A percentile compares a stretch with the other conserved stretches of the same genome.
These are phyloP conservation scores for Gandaritis pyraliata DNA, from an alignment of 2,888 invertebrate genomes.

Conservation along the genomic window DNA sequence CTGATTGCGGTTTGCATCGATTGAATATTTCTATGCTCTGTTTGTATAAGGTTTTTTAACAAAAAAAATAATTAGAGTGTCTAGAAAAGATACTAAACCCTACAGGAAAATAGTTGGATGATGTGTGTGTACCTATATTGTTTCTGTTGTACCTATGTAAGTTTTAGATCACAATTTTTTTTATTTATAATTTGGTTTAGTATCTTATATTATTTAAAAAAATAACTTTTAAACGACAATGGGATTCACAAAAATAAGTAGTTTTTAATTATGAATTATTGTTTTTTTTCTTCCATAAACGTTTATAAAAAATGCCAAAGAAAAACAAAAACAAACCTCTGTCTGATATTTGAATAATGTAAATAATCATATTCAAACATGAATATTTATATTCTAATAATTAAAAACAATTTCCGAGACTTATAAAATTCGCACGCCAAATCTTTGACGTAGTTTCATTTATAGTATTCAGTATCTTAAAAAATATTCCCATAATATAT, in stretches of 20 bases:
- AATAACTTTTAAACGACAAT: too few relatives aligned
- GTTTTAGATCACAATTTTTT: not conserved
- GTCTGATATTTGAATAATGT: too few relatives aligned
- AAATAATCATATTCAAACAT: too few relatives aligned
- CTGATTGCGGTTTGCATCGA: conserved; percentile 55
- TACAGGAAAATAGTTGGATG: conserved; percentile 9
- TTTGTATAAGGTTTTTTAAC: conserved; percentile 43
- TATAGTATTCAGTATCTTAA: not conserved
- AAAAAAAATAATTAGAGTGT: conserved; percentile 39
- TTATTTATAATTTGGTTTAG: not conserved
- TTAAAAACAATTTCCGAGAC: not conserved
- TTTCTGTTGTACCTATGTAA: not conserved
- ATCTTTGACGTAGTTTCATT: conserved; percentile 8
- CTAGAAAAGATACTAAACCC: conserved; percentile 12
- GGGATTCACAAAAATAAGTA: too few relatives aligned
- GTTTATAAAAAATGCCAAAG: too few relatives aligned
- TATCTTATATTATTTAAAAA: too few relatives aligned
- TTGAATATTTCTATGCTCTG: conserved; percentile 50
- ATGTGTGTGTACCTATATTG: not conserved
- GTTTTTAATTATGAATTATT: too few relatives aligned
- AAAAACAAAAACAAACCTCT: too few relatives aligned
- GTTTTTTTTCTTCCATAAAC: too few relatives aligned
- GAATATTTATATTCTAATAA: conserved; percentile 5
- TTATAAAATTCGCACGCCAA: conserved; percentile 8
- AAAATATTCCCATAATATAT: conserved; percentile 18